Base-by-base conservation (phyloP, 2,888 invertebrate genomes). In the Ganaspis brasiliensis region DNA sequence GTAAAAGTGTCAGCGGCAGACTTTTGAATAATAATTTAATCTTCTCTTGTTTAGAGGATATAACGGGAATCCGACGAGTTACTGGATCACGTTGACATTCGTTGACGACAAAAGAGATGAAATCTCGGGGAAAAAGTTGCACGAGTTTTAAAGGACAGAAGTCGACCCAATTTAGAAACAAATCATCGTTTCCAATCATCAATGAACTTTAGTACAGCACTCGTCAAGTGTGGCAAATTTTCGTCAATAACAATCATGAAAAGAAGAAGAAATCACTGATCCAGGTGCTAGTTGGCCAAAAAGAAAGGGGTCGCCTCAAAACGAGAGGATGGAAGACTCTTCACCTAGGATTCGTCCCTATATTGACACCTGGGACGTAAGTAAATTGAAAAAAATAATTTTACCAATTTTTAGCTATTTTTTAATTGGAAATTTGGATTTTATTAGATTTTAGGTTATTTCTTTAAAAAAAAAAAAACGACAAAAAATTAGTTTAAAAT, bases 361-460 rank as follows among this genome's bases (percentile, higher is more conserved):
- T 80, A 81, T 91, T 78, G 91, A 91, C 78, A 86, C 87, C 77
- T 91, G 91, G 91, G 91, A 91, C 79, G 91, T 91, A 79, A 91
- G 91, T 88, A 14, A 9, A 2, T 31, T 14, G n/a, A n/a, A n/a
- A n/a, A n/a, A n/a, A n/a, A n/a, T n/a, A n/a, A n/a, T n/a, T n/a
- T n/a, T n/a, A n/a, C n/a, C n/a, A 57, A 16, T 49, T 16, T 52
- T 63, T 63, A 14, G n/a, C 31, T 16, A 26, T 16, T 24, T 56
- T 72, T 72, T 35, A 35, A 10, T 72, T 31, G 21, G 14, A 49
- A 12, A 5, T 52, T 26, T 26, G 10, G 40, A 21, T 70, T 40
- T 40, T 3, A 70, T 40, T 70, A n/a, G n/a, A n/a, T n/a, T n/a
- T n/a, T n/a, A n/a, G n/a, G n/a, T n/a, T n/a, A n/a, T n/a, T n/a